Evolutionary conservation across 2,797 vertebrate species (phyloP).

Genomic region (Tympanoctomys barrerae): DNA sequence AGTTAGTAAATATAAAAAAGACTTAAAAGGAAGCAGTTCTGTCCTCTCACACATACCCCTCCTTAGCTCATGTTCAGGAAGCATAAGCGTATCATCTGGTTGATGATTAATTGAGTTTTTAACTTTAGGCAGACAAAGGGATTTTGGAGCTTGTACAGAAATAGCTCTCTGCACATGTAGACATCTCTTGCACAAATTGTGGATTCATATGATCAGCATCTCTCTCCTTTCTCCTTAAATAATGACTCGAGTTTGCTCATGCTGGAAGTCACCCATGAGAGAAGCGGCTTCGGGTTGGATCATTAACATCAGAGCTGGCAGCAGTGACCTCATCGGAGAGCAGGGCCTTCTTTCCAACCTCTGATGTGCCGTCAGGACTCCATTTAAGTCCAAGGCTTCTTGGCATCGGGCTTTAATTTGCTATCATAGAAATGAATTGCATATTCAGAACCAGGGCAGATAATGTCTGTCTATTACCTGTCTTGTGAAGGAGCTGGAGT

Average conservation of each 20-base stretch:
- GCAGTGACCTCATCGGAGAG: not conserved
- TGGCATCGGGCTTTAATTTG: constrained; percentile 62
- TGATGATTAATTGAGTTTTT: constrained; percentile 53
- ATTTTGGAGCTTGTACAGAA: not conserved
- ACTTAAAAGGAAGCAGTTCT: not conserved
- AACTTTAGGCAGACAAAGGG: constrained; percentile 5
- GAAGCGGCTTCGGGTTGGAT: not conserved
- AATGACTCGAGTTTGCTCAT: not conserved
- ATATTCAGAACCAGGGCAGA: constrained; percentile 20
- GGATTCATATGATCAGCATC: not conserved
- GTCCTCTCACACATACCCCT: not conserved
- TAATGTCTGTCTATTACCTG: constrained; percentile 26
- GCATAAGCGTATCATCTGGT: not conserved
- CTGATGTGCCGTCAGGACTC: constrained; percentile 59
- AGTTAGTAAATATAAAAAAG: not conserved
- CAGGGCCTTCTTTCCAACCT: constrained; percentile 30
- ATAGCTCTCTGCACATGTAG: not conserved
- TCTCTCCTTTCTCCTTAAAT: not conserved
- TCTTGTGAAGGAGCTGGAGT: constrained; percentile 62
- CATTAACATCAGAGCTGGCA: constrained; percentile 5
- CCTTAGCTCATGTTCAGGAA: not conserved
- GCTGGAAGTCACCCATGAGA: constrained; percentile 37
- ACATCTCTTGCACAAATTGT: not conserved
- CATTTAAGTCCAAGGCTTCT: not conserved
- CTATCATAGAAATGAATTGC: constrained; percentile 63